Base-by-base conservation (phyloP, 1,140 invertebrate species). In the Zaprionus ghesquierei region DNA sequence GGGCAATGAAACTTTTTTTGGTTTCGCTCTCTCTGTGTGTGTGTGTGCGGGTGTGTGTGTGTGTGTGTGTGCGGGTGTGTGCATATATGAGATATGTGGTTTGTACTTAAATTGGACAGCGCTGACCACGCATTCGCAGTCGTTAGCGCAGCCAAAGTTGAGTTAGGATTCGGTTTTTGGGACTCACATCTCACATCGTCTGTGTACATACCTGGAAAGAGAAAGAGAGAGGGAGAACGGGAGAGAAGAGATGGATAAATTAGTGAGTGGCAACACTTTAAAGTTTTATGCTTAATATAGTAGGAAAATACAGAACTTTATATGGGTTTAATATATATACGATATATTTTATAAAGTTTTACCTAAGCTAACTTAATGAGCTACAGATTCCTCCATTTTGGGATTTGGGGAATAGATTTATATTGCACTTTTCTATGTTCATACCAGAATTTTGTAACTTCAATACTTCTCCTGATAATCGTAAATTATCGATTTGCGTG, bases 1-100 rank as follows among this genome's bases (percentile, higher is more conserved):
- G 66, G 66, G 70, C 64, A 73, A 63, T 75, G 41, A 66, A 87
- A 86, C 79, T 86, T 87, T 86, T 72, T 20, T 22, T 35, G 29
- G 58, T 65, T 46, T 46, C 38, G 2, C n/a, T n/a, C 35, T 8
- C 22, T 29, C 13, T 35, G 6, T 66, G 38, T 44, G 31, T 58
- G 20, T 38, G 10, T 41, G 4, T 54, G 12, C 20, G 12, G 46
- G 3, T 56, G 23, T 71, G 25, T 31, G 8, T 49, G 8, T 23
- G n/a, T 33, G 12, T 55, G 15, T 61, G 35, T 38, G 55, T 64
- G 50, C 61, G 35, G 15, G 79, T 66, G 49, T 62, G 60, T 64
- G 59, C 41, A 69, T 71, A 41, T 61, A 50, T 62, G 76, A 56
- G 33, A 63, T 60, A 70, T 77, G 44, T 58, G 38, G 22, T 22